Percentiles rank a stretch among this genome's conserved stretches.
phyloP scores from a whole-genome alignment of 2,113 vertebrate species.

The Cricetomys ansorgei region DNA sequence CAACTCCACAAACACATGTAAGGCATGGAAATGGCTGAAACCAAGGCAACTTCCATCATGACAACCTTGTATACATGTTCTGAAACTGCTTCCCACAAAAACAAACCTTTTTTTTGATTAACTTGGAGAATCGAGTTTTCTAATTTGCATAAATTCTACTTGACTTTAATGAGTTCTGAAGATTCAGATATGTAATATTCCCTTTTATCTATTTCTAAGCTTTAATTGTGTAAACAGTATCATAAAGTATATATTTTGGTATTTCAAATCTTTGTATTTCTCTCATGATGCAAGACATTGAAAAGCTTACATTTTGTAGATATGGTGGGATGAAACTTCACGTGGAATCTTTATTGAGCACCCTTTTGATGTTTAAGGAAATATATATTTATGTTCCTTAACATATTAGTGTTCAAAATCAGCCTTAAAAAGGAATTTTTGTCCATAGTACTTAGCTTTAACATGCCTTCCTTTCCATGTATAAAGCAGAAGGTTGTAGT shows the following conservation, averaged over 20 bases:
- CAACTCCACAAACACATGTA: background rate
- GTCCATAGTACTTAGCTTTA: background rate
- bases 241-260: background rate
- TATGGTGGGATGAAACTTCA: background rate
- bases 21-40: background rate
- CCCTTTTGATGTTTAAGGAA: background rate
- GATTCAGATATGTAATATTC: background rate
- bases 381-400: background rate
- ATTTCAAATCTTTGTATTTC: background rate
- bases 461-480: background rate
- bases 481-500: no score
- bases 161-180: background rate
- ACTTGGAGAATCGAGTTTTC: background rate
- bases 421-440: background rate
- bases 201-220: constrained; percentile 13
- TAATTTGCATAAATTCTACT: constrained; percentile 25
- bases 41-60: background rate
- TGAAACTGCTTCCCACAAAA: background rate
- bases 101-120: background rate
- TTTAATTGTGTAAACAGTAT: background rate
- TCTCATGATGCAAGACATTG: background rate
- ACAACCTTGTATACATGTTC: background rate
- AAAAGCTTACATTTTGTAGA: background rate
- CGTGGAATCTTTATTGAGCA: background rate
- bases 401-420: background rate